These are phyloP conservation scores for Teleogryllus oceanicus DNA, from an alignment of 2,888 invertebrate species.

Conservation along the genomic window DNA sequence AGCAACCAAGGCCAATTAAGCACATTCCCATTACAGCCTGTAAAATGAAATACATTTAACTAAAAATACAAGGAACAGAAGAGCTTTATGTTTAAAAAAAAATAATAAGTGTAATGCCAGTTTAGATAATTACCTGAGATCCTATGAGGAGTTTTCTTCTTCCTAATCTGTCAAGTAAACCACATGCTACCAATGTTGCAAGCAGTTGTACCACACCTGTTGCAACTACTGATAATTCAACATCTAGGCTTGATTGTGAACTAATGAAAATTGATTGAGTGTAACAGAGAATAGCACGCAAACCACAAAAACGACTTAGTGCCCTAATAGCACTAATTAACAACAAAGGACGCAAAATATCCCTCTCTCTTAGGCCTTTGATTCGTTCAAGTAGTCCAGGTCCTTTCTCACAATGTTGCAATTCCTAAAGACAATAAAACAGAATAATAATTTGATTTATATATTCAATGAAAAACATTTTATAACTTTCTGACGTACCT, in stretches of 20 bases:
- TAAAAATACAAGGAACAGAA: no score
- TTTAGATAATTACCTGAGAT: conserved; percentile 42
- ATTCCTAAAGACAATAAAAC: conserved; percentile 32
- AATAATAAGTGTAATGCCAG: background rate
- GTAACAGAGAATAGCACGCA: conserved; percentile 38
- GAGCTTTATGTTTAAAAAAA: background rate
- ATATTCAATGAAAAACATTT: background rate
- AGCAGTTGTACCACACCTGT: conserved; percentile 43
- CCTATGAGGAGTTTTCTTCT: conserved; percentile 47
- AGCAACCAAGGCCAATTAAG: conserved; percentile 41
- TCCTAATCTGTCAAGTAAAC: conserved; percentile 46
- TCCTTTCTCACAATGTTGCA: conserved; percentile 33
- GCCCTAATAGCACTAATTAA: conserved; percentile 32
- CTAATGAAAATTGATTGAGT: conserved; percentile 33
- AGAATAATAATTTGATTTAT: background rate
- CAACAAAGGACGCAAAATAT: conserved; percentile 31
- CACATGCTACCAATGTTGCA: conserved; percentile 40
- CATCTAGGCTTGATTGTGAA: conserved; percentile 34
- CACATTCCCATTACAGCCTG: conserved; percentile 43
- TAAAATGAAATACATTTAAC: conserved; percentile 40
- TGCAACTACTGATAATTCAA: conserved; percentile 40
- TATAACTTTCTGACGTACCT: conserved; percentile 25
- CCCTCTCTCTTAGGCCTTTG: conserved; percentile 30
- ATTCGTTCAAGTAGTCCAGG: conserved; percentile 30
- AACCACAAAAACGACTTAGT: conserved; percentile 38